Evolutionary conservation across 2,113 vertebrate genomes (phyloP), one percentile per base, ranked within the genome.

Genomic region (Apteryx owenii): DNA sequence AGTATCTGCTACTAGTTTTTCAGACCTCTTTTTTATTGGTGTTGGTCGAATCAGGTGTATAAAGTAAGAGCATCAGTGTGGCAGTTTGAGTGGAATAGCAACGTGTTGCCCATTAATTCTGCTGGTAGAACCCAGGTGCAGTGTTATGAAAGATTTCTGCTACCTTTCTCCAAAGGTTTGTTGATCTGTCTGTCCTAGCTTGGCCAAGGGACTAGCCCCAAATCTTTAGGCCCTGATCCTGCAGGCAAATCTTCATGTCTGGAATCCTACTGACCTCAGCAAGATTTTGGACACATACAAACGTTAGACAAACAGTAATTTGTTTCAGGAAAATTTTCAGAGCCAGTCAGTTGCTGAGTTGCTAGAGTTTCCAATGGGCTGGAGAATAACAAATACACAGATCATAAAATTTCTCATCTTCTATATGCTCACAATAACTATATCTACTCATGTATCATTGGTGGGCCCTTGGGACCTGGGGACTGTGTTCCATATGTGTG

Each of bases 1-100:
- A 87, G 38, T 62, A 80, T 60, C 50, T 89, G n/a, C 40, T 88
- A 68, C 48, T 26, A 53, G 40, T 77, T 91, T 92, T 40, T 85
- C 46, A 53, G 40, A 66, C 19, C 7, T 56, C 36, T 16, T 91
- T 95, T 90, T 88, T 73, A 91, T 46, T 83, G 33, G 10, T 73
- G 42, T 80, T 97, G 71, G 58, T 88, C 66, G 91, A 93, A 95
- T 62, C 48, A 66, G 62, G 44, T 58, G 44, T 70, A 75, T 69
- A 77, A 91, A 77, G 46, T 31, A 66, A 70, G 81, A 87, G 70
- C 28, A 77, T 61, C n/a, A 69, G 69, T 20, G 54, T 0, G 0
- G 31, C n/a, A 69, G 23, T 89, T 90, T 69, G 69, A 65, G 44
- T 33, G 4, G 23, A 87, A 76, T 53, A 33, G 81, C 26, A 91